Evolutionary conservation across 2,113 vertebrate genomes (phyloP).

Genomic region (Murina feae): DNA sequence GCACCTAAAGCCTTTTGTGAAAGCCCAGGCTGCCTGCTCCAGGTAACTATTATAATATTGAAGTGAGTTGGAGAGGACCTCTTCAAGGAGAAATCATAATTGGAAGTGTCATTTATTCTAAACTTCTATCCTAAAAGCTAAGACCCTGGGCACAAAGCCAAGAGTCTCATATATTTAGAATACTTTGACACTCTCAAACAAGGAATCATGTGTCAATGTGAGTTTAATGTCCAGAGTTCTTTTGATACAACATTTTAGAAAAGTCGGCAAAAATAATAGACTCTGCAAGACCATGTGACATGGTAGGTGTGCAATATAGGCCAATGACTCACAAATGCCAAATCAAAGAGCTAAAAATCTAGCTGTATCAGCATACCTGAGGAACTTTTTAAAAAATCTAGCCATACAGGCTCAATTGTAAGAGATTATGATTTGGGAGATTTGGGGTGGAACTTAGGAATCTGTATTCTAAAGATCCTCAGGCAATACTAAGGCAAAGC

Average conservation of each 20-base stretch:
- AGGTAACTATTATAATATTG: slow-evolving; percentile 40
- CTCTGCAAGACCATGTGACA: neutral
- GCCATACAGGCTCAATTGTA: neutral
- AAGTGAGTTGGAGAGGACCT: slow-evolving; percentile 64
- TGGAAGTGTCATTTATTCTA: slow-evolving; percentile 78
- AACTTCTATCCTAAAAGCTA: slow-evolving; percentile 73
- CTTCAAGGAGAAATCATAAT: slow-evolving; percentile 78
- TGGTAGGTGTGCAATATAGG: neutral
- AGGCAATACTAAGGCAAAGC: neutral
- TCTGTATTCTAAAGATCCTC: neutral
- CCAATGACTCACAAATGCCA: neutral
- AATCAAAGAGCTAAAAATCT: neutral
- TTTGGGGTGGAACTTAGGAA: neutral
- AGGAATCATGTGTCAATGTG: slow-evolving; percentile 56
- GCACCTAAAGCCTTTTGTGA: slow-evolving; percentile 63
- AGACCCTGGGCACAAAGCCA: slow-evolving; percentile 72
- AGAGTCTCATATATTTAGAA: slow-evolving; percentile 65
- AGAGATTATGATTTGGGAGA: neutral
- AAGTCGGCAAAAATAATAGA: neutral
- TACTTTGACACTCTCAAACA: slow-evolving; percentile 73
- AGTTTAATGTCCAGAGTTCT: slow-evolving; percentile 71
- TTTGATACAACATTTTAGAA: slow-evolving; percentile 58
- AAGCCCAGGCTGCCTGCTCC: slow-evolving; percentile 39
- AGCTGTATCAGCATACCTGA: neutral
- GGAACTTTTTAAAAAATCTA: neutral